phyloP scores from a whole-genome alignment of 2,888 invertebrate species.

The Nephrotoma guestfalica region DNA sequence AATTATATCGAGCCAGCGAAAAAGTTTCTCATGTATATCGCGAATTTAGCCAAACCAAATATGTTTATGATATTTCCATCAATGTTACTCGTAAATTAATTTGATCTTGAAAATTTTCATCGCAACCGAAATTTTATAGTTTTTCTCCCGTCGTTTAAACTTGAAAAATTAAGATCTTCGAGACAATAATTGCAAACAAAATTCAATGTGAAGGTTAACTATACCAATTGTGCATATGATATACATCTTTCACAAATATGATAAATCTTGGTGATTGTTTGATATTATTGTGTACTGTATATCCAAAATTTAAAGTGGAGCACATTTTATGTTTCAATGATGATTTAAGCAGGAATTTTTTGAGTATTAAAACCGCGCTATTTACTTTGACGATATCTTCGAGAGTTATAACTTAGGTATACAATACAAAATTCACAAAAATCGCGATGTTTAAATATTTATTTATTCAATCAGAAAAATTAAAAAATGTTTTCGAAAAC shows the following conservation, averaged over 20 bases:
- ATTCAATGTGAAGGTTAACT: neutral
- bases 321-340: neutral
- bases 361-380: neutral
- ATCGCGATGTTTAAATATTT: neutral
- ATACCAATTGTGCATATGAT: neutral
- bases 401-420: neutral
- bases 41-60: neutral
- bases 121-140: neutral
- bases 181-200: neutral
- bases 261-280: neutral
- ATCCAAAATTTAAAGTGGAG: neutral
- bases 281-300: neutral
- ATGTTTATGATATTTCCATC: neutral
- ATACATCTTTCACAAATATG: neutral
- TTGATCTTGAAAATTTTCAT: neutral
- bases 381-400: neutral
- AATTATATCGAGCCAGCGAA: neutral
- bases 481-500: neutral
- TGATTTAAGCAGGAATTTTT: neutral
- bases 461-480: neutral
- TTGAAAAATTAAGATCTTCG: neutral
- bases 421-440: neutral
- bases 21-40: neutral
- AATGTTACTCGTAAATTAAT: neutral
- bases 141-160: neutral